Percentiles rank a stretch among this genome's conserved stretches.
phyloP scores from a whole-genome alignment of 1,140 invertebrate species.

The Formica selysi region DNA sequence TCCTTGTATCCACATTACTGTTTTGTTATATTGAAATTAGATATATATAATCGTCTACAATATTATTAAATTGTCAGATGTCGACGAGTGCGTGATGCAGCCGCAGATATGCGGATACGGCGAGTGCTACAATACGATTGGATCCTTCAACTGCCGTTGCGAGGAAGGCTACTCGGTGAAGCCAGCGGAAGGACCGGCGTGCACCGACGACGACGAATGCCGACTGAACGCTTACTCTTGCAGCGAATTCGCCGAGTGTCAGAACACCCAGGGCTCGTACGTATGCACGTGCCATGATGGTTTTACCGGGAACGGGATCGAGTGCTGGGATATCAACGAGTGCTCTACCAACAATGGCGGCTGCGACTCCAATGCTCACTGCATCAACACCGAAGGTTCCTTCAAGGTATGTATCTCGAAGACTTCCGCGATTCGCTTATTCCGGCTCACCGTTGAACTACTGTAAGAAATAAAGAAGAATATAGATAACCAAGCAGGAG shows the following conservation, averaged over 20 bases:
- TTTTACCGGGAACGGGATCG: constrained; percentile 92
- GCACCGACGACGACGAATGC: constrained; percentile 95
- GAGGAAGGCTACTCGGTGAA: constrained; percentile 94
- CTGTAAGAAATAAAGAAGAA: too few relatives aligned
- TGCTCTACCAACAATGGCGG: constrained; percentile 93
- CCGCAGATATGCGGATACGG: constrained; percentile 91
- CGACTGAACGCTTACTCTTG: constrained; percentile 92
- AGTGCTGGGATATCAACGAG: constrained; percentile 93
- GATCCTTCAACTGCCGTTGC: constrained; percentile 93
- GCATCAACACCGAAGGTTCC: constrained; percentile 94
- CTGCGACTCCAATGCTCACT: constrained; percentile 94
- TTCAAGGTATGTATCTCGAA: constrained; percentile 87
- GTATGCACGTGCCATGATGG: constrained; percentile 94
- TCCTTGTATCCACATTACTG: neutral
- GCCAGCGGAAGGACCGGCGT: constrained; percentile 90
- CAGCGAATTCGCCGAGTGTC: constrained; percentile 93
- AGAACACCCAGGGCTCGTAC: constrained; percentile 93
- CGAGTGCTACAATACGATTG: constrained; percentile 93
- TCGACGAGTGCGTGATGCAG: constrained; percentile 91
- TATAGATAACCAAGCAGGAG: too few relatives aligned
- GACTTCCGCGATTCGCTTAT: neutral
- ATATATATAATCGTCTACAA: neutral
- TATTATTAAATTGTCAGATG: constrained; percentile 83
- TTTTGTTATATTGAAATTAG: neutral
- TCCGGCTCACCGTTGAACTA: neutral